Conservation (phyloP, 1,140 invertebrate genomes). For the Heliconius himera region DNA sequence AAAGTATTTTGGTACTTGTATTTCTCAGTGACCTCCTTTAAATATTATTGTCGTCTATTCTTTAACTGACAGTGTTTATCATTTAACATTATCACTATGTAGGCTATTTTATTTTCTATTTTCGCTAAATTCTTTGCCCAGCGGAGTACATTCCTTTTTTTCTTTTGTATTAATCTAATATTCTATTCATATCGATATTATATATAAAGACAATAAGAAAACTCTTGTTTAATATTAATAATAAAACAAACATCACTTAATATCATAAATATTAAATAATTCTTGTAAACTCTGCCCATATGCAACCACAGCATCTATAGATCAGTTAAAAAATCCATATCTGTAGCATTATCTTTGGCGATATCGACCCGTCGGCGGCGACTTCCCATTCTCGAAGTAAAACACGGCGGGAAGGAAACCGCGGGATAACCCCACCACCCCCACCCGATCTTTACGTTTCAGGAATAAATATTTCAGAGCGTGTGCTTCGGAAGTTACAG, state of each 20-base stretch:
- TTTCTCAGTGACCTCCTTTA: neutral
- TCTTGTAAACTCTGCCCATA: neutral
- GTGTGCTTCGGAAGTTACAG: slow-evolving; percentile 80
- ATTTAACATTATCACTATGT: no score
- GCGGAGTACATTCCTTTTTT: no score
- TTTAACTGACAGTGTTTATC: no score
- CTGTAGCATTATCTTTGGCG: slow-evolving; percentile 68
- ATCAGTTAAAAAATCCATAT: slow-evolving; percentile 39
- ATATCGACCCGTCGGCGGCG: slow-evolving; percentile 78
- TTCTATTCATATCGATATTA: no score
- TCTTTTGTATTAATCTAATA: no score
- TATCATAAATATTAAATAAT: neutral
- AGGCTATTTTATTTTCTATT: no score
- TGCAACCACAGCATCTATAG: neutral
- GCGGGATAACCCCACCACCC: slow-evolving; percentile 72
- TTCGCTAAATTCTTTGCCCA: no score
- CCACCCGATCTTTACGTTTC: slow-evolving; percentile 77
- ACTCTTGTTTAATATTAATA: no score
- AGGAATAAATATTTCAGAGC: slow-evolving; percentile 82
- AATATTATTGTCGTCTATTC: no score
- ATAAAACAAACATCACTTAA: no score
- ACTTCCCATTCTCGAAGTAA: slow-evolving; percentile 81
- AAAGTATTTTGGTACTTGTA: neutral
- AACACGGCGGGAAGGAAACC: slow-evolving; percentile 80
- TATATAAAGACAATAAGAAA: no score